Base-by-base conservation (phyloP, 1,140 invertebrate genomes). In the Bombus consobrinus region DNA sequence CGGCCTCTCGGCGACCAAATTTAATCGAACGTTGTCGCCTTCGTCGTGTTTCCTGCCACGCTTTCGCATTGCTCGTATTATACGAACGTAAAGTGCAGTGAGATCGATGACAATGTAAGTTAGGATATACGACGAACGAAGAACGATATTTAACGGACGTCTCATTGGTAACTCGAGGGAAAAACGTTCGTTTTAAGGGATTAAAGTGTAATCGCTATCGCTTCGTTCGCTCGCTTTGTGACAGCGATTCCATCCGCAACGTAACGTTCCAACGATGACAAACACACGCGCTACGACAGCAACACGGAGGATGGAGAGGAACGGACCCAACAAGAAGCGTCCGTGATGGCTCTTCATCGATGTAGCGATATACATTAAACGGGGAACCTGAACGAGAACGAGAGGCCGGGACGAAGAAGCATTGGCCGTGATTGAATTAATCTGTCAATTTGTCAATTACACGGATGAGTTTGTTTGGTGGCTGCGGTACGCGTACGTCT, bases 361-460 rank as follows among this genome's bases (percentile, higher is more conserved):
- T 72, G 78, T 62, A 81, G 71, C 69, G 22, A 53, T 66, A 28
- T 82, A 80, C 22, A 85, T 87, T 89, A 73, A 87, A 90, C 81
- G 69, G 57, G 74, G 32, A 69, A 77, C 39, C 64, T 59, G 74
- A 80, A 83, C 59, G 81, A 76, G 82, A 84, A 84, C 82, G 77
- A 57, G 79, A 85, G 83, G 47, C 39, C 66, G 87, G 84, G 66
- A 82, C 75, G 89, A 88, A 89, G 91, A 87, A 90, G 77, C 88
- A 91, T 89, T 85, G 87, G 91, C 93, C 93, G 93, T 94, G 94
- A 95, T 95, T 93, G 92, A 94, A 95, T 95, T 95, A 95, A 95
- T 95, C 93, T 92, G 93, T 93, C 95, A 95, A 95, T 95, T 95
- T 95, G 89, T 88, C 94, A 95, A 95, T 95, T 95, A 95, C 92